phyloP scores from a whole-genome alignment of 2,113 vertebrate genomes.

The Falcunculus frontatus region DNA sequence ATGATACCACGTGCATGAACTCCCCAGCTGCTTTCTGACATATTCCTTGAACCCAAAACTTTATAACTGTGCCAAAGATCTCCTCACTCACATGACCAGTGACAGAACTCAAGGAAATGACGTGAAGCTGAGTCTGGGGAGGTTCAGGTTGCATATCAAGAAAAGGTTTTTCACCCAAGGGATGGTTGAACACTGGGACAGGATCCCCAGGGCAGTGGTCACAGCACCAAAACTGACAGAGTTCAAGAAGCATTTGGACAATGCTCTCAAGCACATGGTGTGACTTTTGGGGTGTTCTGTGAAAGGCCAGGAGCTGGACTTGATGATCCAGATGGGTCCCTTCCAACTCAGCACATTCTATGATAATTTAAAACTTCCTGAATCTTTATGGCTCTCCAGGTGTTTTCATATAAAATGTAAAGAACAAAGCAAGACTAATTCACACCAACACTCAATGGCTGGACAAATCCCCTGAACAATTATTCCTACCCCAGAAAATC shows the following conservation, averaged over 20 bases:
- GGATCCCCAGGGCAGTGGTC: background rate
- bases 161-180: rapidly evolving
- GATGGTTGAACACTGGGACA: background rate
- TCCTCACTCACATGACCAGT: no score
- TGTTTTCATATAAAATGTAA: background rate
- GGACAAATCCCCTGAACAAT: background rate
- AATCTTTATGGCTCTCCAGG: background rate
- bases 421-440: background rate
- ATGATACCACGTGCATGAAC: rapidly evolving
- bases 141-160: background rate
- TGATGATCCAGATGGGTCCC: rapidly evolving
- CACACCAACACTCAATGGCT: background rate
- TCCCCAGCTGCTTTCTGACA: background rate
- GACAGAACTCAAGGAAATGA: background rate
- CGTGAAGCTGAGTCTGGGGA: background rate
- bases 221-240: background rate
- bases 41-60: background rate
- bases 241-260: rapidly evolving
- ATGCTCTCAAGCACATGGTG: rapidly evolving
- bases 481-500: background rate
- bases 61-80: background rate
- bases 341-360: background rate
- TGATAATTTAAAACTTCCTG: background rate
- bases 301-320: background rate
- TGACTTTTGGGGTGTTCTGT: background rate